Evolutionary conservation across 2,797 vertebrate genomes (phyloP).

Genomic region (Manis crassicaudata): DNA sequence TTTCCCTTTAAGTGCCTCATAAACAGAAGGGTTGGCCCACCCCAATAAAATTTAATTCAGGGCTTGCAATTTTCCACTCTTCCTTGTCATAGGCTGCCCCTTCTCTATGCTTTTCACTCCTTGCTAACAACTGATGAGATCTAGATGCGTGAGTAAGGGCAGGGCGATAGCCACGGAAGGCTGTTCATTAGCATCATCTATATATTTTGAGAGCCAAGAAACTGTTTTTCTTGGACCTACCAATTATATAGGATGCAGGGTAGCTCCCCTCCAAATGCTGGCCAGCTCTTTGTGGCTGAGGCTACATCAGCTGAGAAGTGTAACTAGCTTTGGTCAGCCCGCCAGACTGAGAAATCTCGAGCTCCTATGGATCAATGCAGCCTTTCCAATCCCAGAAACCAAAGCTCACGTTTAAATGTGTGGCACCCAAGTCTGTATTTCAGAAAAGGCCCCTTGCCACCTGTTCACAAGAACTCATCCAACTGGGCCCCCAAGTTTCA

Average conservation of each 20-base stretch:
- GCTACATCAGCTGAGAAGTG: background rate
- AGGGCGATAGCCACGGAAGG: background rate
- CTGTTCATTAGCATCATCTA: background rate
- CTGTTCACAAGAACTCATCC: background rate
- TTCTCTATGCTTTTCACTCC: constrained; percentile 24
- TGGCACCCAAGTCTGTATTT: background rate
- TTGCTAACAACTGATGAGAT: constrained; percentile 11
- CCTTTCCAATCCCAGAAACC: background rate
- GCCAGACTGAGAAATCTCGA: background rate
- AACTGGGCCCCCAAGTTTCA: background rate
- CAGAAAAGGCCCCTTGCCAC: background rate
- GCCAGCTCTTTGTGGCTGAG: background rate
- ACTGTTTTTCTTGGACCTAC: background rate
- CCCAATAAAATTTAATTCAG: background rate
- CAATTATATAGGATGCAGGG: background rate
- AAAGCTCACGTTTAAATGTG: background rate
- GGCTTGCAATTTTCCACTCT: background rate
- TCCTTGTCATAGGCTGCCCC: background rate
- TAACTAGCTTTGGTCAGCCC: background rate
- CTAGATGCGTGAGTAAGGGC: background rate
- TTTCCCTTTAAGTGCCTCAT: background rate
- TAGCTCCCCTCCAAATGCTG: background rate
- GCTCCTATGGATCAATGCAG: rapidly evolving
- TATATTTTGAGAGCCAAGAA: constrained; percentile 34
- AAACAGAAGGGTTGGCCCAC: constrained; percentile 45